Percentiles rank a stretch among this genome's conserved stretches.
These are phyloP conservation scores for Lamprotornis superbus DNA, from an alignment of 2,113 vertebrate genomes.

Conservation along the genomic window DNA sequence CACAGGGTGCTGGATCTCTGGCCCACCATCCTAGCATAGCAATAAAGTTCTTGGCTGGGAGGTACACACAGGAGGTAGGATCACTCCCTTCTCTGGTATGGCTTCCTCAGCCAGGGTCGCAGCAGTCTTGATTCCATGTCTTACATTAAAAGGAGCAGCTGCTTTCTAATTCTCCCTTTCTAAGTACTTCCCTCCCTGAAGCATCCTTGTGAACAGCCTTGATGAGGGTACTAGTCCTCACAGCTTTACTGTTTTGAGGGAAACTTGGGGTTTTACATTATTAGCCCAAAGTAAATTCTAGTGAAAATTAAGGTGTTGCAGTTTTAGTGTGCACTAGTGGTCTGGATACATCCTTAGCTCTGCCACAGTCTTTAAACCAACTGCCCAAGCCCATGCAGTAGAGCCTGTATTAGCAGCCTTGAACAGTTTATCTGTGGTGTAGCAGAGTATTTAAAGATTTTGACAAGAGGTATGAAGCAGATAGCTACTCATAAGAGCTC, in stretches of 20 bases:
- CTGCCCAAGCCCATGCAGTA: background rate
- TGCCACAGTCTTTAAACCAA: background rate
- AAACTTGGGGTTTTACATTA: background rate
- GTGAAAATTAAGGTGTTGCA: background rate
- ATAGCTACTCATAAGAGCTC: background rate
- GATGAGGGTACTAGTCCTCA: background rate
- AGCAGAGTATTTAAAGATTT: background rate
- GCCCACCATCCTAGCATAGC: background rate
- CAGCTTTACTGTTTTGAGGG: background rate
- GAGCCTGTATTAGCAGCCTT: background rate
- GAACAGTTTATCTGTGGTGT: background rate
- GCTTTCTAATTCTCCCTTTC: background rate
- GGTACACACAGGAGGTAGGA: background rate
- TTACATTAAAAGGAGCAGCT: background rate
- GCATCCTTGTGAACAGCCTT: background rate
- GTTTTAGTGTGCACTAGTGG: background rate
- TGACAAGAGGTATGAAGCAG: background rate
- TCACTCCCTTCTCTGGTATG: background rate
- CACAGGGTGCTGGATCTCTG: background rate
- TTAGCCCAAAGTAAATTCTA: background rate
- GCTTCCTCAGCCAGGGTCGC: background rate
- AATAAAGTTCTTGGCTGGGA: background rate
- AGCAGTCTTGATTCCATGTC: background rate
- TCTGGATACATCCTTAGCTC: background rate
- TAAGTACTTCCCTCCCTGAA: background rate